phyloP scores from a whole-genome alignment of 2,797 vertebrate genomes.

The Eulemur mongoz region DNA sequence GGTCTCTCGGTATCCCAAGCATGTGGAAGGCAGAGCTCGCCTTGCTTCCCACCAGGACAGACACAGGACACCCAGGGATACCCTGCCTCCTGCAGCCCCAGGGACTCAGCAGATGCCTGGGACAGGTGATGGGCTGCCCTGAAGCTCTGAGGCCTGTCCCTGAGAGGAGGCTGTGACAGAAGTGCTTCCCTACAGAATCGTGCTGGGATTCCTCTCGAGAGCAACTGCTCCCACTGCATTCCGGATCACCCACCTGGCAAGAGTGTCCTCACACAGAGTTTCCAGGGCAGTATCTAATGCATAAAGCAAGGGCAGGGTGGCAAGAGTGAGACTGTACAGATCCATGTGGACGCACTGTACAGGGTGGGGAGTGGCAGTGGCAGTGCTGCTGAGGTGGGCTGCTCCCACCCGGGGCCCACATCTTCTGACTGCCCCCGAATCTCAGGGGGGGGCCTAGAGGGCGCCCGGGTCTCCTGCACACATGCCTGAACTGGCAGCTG shows the following conservation, averaged over 20 bases:
- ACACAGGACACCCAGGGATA: background rate
- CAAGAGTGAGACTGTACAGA: background rate
- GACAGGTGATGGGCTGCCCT: background rate
- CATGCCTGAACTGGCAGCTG: background rate
- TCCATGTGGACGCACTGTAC: background rate
- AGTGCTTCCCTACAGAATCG: background rate
- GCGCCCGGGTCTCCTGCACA: background rate
- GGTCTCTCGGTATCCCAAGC: background rate
- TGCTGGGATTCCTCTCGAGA: background rate
- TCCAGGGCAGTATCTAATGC: background rate
- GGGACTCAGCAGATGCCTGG: background rate
- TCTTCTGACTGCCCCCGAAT: background rate
- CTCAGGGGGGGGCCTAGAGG: background rate
- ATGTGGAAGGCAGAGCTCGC: background rate
- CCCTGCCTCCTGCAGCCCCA: background rate
- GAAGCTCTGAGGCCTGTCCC: background rate
- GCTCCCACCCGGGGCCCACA: background rate
- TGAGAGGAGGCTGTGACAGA: background rate
- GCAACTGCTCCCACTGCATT: background rate
- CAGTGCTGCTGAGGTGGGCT: constrained; percentile 61
- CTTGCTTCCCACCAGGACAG: constrained; percentile 41
- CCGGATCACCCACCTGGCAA: background rate
- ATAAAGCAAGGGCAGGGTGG: background rate
- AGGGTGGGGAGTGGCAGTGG: background rate
- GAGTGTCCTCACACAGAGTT: background rate